Conservation (phyloP, 2,888 invertebrate species). For the Stegana nigrithorax region DNA sequence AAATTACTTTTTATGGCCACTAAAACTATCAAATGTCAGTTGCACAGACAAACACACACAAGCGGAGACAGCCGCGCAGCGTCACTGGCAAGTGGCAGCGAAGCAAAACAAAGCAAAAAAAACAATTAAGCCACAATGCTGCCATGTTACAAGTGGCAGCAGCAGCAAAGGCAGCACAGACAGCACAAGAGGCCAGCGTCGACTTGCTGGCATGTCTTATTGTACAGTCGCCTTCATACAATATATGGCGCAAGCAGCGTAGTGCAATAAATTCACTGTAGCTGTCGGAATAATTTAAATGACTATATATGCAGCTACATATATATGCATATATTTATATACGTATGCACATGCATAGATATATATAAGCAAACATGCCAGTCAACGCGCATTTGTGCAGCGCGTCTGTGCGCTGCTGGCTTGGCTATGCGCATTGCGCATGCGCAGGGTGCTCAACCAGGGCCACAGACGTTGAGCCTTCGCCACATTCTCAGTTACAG, state of each 20-base stretch:
- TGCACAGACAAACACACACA: not conserved
- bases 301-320: slow-evolving; percentile 4
- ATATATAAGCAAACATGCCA: not conserved
- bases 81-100: too few relatives aligned
- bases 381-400: not conserved
- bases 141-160: not conserved
- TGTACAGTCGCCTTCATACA: not conserved
- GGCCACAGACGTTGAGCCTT: not conserved
- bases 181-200: not conserved
- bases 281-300: slow-evolving; percentile 21
- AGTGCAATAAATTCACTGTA: slow-evolving; percentile 13
- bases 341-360: not conserved
- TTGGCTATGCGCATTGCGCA: not conserved
- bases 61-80: not conserved
- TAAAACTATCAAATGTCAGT: slow-evolving; percentile 16
- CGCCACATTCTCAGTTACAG: too few relatives aligned
- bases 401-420: not conserved
- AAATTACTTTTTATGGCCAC: slow-evolving; percentile 17
- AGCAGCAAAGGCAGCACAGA: not conserved
- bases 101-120: not conserved
- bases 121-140: too few relatives aligned
- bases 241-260: not conserved
- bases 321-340: too few relatives aligned
- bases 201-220: not conserved
- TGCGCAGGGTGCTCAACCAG: not conserved